Evolutionary conservation across 2,888 invertebrate species (phyloP).

Genomic region (Encarsia formosa): DNA sequence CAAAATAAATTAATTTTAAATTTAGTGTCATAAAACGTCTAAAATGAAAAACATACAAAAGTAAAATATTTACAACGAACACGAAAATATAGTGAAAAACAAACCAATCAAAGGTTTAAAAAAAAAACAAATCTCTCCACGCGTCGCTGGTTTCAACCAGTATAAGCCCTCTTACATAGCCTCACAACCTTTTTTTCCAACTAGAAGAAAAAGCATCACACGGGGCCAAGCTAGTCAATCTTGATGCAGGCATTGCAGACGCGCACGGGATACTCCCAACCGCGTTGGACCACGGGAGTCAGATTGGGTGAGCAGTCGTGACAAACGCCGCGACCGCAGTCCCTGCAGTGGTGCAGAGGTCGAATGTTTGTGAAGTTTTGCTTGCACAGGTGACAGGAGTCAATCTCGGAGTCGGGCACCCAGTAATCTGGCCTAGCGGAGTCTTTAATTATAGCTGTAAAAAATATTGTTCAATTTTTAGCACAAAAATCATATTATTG

Average conservation of each 20-base stretch:
- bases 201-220: too few relatives aligned
- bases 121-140: too few relatives aligned
- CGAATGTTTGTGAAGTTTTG: constrained; percentile 52
- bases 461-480: not conserved
- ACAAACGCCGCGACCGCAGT: constrained; percentile 77
- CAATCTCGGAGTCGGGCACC: constrained; percentile 71
- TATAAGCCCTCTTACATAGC: too few relatives aligned
- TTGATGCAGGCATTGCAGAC: constrained; percentile 68
- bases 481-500: constrained; percentile 10
- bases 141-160: too few relatives aligned
- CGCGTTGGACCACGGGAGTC: constrained; percentile 68
- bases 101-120: too few relatives aligned
- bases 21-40: too few relatives aligned
- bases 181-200: too few relatives aligned
- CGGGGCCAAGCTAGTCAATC: constrained; percentile 34
- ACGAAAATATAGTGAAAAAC: too few relatives aligned
- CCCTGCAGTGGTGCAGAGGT: constrained; percentile 56
- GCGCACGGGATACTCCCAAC: constrained; percentile 68
- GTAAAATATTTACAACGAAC: too few relatives aligned
- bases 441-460: constrained; percentile 65
- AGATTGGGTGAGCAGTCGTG: constrained; percentile 65
- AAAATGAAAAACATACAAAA: too few relatives aligned
- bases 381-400: constrained; percentile 64
- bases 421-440: constrained; percentile 74
- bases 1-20: too few relatives aligned